Conservation (phyloP, 2,888 invertebrate species). For the Anoplius nigerrimus region DNA sequence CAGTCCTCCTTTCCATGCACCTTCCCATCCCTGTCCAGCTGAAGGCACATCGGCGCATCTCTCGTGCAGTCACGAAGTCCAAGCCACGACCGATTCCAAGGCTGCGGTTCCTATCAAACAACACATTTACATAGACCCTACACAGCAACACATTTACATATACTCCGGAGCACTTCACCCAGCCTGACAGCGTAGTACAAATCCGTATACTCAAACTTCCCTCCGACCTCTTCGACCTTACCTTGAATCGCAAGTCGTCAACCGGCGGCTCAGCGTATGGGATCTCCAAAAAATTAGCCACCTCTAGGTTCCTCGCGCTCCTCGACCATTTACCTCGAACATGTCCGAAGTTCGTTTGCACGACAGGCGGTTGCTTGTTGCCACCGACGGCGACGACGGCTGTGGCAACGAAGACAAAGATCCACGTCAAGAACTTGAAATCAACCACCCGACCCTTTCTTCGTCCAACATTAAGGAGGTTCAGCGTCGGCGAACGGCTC, state of each 20-base stretch:
- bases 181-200: too few species aligned
- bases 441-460: too few species aligned
- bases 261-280: slow-evolving; percentile 68
- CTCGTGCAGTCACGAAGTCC: slow-evolving; percentile 39
- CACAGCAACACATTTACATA: too few species aligned
- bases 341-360: slow-evolving; percentile 58
- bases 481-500: too few species aligned
- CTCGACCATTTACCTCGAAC: slow-evolving; percentile 58
- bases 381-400: not conserved
- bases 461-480: too few species aligned
- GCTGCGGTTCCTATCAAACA: slow-evolving; percentile 37
- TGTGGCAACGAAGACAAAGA: not conserved
- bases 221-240: slow-evolving; percentile 27
- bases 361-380: slow-evolving; percentile 24
- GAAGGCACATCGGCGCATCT: slow-evolving; percentile 60
- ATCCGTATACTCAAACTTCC: too few species aligned
- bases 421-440: not conserved
- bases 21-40: slow-evolving; percentile 32
- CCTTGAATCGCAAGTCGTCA: slow-evolving; percentile 64
- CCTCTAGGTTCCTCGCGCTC: slow-evolving; percentile 42
- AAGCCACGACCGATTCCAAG: slow-evolving; percentile 61
- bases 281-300: slow-evolving; percentile 64
- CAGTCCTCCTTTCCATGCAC: slow-evolving; percentile 65
- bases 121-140: not conserved
- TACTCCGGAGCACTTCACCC: too few species aligned